Evolutionary conservation across 2,797 vertebrate genomes (phyloP), one percentile per base, ranked within the genome.

Genomic region (Myoxocephalus aenaeus): DNA sequence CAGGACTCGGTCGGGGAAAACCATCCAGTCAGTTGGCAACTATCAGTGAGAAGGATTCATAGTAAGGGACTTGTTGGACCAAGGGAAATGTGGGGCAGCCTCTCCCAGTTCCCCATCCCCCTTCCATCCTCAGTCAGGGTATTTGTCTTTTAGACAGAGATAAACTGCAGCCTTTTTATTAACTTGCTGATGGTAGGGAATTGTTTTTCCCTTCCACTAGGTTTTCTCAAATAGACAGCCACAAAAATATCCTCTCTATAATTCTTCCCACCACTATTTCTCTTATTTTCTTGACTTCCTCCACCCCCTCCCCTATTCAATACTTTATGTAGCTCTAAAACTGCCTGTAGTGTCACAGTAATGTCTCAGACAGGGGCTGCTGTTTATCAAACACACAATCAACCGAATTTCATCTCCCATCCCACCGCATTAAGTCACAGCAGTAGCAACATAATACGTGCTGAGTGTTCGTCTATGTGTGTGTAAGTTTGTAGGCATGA

Each of bases 141-240:
- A 92, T 94, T 94, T 91, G 92, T 94, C 94, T 94, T 94, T 90
- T 81, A 70, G 94, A 95, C 93, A 93, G 90, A 95, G 93, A 95
- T 94, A 91, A 94, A 94, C 85, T 87, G 87, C 89, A 88, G 87
- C 75, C 75, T 84, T 90, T 94, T 94, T 95, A 95, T 95, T 94
- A 95, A 94, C 87, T 91, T 91, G 92, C 92, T 94, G 93, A 95
- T 93, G 93, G 90, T 85, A 65, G 86, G 61, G 87, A 90, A 92
- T 90, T 91, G 86, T 92, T 88, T 90, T 89, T 85, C 54, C 83
- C 82, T 80, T 94, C 90, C 84, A 71, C 65, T 65, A 75, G 82
- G 64, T 91, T 92, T 89, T 90, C 87, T 89, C 86, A 86, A 89
- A 91, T 65, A 90, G 91, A 92, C 88, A 87, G 75, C 75, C 22